phyloP scores from a whole-genome alignment of 2,797 vertebrate species.

The Sparidentex hasta region DNA sequence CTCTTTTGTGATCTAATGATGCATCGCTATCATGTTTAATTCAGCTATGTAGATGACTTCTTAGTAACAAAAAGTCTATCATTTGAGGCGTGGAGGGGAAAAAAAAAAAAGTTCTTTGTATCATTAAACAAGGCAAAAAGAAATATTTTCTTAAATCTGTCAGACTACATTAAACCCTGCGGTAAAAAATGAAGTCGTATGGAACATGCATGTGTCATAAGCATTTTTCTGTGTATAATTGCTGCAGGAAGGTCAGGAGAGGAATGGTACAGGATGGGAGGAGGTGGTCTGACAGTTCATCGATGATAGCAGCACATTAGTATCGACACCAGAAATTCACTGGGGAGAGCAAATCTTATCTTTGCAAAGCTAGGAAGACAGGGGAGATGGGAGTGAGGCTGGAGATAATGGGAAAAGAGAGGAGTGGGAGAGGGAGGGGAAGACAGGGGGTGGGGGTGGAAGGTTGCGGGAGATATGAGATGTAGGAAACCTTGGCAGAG shows the following conservation, averaged over 20 bases:
- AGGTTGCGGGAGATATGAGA: conserved; percentile 57
- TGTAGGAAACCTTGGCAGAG: conserved; percentile 60
- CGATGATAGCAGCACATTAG: conserved; percentile 80
- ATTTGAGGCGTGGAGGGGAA: neutral
- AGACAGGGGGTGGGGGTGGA: conserved; percentile 8
- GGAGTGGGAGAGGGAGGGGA: conserved; percentile 21
- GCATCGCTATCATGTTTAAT: conserved; percentile 26
- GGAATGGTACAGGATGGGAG: conserved; percentile 33
- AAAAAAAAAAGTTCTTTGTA: neutral
- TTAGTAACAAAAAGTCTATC: neutral
- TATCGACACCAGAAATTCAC: conserved; percentile 80
- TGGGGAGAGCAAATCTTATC: conserved; percentile 82
- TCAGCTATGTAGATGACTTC: conserved; percentile 6
- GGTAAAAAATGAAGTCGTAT: conserved; percentile 1
- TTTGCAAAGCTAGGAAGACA: conserved; percentile 77
- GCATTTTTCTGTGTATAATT: conserved; percentile 19
- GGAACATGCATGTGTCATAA: conserved; percentile 11
- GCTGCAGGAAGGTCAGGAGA: conserved; percentile 72
- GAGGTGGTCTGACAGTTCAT: conserved; percentile 81
- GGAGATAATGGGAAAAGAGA: conserved; percentile 65
- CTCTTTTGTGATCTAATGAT: conserved; percentile 38
- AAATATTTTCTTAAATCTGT: neutral
- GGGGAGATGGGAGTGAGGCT: conserved; percentile 59
- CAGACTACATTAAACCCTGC: neutral
- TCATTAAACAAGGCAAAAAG: conserved; percentile 3